Conservation (phyloP, 1,140 invertebrate species). For the Ceratina calcarata region DNA sequence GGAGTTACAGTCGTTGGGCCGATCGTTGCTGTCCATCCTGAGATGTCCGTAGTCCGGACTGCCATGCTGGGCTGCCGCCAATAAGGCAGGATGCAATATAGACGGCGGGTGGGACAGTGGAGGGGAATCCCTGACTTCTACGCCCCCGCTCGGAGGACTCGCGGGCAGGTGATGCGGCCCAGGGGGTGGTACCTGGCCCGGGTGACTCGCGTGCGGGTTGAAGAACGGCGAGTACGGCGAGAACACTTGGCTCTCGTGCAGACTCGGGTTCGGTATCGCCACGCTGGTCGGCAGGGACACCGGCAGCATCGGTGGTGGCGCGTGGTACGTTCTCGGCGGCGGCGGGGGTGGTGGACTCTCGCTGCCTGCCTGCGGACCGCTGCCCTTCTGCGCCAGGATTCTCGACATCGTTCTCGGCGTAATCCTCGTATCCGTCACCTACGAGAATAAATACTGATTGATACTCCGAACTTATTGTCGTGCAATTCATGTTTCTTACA, state of each 20-base stretch:
- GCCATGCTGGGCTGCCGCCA: conserved; percentile 89
- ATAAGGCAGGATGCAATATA: conserved; percentile 88
- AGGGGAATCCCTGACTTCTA: conserved; percentile 88
- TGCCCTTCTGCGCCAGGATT: conserved; percentile 90
- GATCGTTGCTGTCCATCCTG: conserved; percentile 90
- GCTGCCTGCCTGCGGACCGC: conserved; percentile 81
- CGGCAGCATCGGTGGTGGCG: conserved; percentile 90
- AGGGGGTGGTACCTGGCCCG: conserved; percentile 77
- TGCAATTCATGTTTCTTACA: conserved; percentile 9
- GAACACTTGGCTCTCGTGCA: conserved; percentile 97
- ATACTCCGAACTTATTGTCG: conserved; percentile 32
- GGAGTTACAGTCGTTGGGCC: conserved; percentile 93
- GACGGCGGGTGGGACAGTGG: conserved; percentile 89
- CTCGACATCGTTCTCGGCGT: conserved; percentile 94
- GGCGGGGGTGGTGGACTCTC: conserved; percentile 84
- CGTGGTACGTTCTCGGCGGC: conserved; percentile 84
- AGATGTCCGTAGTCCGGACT: conserved; percentile 89
- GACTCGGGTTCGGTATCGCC: conserved; percentile 96
- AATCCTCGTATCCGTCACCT: conserved; percentile 95
- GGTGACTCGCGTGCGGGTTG: conserved; percentile 81
- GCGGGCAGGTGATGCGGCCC: conserved; percentile 82
- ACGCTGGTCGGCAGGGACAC: conserved; percentile 95
- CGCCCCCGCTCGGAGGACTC: conserved; percentile 82
- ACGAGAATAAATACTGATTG: conserved; percentile 60
- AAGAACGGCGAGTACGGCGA: conserved; percentile 94